A percentile compares a stretch with the other conserved stretches of the same genome.
phyloP scores from a whole-genome alignment of 1,140 invertebrate genomes.

The Lucilia cuprina region DNA sequence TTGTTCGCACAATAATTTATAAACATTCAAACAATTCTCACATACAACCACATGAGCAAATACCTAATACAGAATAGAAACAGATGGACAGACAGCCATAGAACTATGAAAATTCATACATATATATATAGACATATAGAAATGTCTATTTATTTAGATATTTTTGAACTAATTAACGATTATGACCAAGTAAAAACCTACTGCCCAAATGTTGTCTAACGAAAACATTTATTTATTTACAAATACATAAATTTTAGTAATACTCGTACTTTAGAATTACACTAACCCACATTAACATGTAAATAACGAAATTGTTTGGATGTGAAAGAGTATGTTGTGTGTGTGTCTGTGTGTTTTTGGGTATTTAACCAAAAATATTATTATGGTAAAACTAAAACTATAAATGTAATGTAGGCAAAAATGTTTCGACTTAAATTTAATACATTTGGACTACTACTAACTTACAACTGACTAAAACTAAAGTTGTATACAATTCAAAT shows the following conservation, averaged over 20 bases:
- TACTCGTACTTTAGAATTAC: too few relatives aligned
- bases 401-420: not conserved
- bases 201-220: not conserved
- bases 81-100: constrained; percentile 5
- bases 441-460: too few relatives aligned
- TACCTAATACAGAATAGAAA: not conserved
- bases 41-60: not conserved
- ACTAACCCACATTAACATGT: not conserved
- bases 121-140: not conserved
- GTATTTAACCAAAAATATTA: not conserved
- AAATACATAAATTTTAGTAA: constrained; percentile 16
- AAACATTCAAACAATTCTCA: constrained; percentile 6
- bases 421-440: not conserved
- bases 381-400: not conserved
- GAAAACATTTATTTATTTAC: not conserved
- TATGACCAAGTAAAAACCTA: constrained; percentile 24
- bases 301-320: not conserved
- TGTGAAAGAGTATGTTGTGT: not conserved
- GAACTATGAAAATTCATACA: not conserved
- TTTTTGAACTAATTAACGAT: constrained; percentile 38
- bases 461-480: too few relatives aligned
- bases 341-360: not conserved
- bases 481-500: too few relatives aligned
- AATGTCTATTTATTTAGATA: not conserved
- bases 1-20: constrained; percentile 20